These are phyloP conservation scores for Isoperla grammatica DNA, from an alignment of 2,888 invertebrate species.

Conservation along the genomic window DNA sequence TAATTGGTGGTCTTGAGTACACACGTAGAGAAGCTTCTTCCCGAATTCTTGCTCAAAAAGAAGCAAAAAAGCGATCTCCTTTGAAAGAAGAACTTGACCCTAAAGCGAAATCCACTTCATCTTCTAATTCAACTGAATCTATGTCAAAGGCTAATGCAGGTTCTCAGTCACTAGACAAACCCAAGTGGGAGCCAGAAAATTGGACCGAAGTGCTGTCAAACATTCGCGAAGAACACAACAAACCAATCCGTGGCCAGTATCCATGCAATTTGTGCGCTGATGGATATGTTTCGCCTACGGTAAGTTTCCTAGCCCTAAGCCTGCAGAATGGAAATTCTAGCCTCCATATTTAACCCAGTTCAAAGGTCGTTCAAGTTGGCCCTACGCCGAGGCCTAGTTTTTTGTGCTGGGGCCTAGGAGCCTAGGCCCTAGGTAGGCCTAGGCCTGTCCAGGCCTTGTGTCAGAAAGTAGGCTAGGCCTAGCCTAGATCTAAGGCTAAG, in stretches of 20 bases:
- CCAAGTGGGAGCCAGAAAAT: constrained; percentile 57
- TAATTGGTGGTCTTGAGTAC: too few species aligned
- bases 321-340: too few species aligned
- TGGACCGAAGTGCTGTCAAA: constrained; percentile 71
- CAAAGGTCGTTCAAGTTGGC: too few species aligned
- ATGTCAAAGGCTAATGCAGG: neutral
- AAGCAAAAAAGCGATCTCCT: constrained; percentile 2
- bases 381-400: too few species aligned
- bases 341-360: too few species aligned
- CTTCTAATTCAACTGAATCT: constrained; percentile 5
- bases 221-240: constrained; percentile 74
- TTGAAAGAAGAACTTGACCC: constrained; percentile 11
- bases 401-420: too few species aligned
- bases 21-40: too few species aligned
- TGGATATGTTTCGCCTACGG: constrained; percentile 43
- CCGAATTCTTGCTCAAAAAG: neutral
- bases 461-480: too few species aligned
- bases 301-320: neutral
- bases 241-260: constrained; percentile 90
- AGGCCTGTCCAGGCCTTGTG: too few species aligned
- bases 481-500: too few species aligned
- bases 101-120: neutral
- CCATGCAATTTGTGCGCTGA: constrained; percentile 81
- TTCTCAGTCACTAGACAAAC: neutral
- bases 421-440: too few species aligned